Base-by-base conservation (phyloP, 2,797 vertebrate genomes). In the Fistularia commersonii region DNA sequence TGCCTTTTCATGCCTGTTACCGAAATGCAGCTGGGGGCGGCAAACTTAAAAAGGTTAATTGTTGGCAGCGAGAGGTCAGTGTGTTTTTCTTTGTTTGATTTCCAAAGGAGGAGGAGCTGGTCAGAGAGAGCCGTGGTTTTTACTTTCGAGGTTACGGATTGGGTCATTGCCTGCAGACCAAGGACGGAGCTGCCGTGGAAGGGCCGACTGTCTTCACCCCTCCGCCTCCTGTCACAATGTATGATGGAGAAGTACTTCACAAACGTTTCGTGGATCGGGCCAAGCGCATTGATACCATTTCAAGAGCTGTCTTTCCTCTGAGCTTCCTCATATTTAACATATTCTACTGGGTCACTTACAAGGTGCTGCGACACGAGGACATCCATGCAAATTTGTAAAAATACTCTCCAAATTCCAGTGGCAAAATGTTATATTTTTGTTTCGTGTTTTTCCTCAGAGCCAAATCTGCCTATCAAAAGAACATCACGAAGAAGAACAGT, bases 271-370 rank as follows among this genome's bases (percentile, higher is more conserved):
- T 92, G 38, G 93, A 96, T 80, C 83, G 81, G 32, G 95, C 95
- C 63, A 97, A 96, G 69, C 92, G 93, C 65, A 98, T 98, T 7
- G 94, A 97, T 79, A 97, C 93, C 73, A 77, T 98, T 75, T 96
- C 95, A 51, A 73, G 93, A 59, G 95, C 94, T 0, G 85, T 95
- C 67, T 98, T 98, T 68, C 95, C 95, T 35, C 86, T 98, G 79
- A 91, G 93, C 79, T 98, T 97, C 82, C 92, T 98, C 67, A 86
- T 96, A 72, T 98, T 98, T 85, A 98, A 97, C 66, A 86, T 96
- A 85, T 95, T 97, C 87, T 98, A 97, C 86, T 97, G 95, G 95
- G 66, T 97, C n/a, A 80, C 94, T 63, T 96, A 95, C 79, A 96
- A 97, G 92, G 94, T 98, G 72, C 87, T 97, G 80, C 86, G 81